These are phyloP conservation scores for Climacteris rufus DNA, from an alignment of 2,113 vertebrate genomes.

Conservation along the genomic window DNA sequence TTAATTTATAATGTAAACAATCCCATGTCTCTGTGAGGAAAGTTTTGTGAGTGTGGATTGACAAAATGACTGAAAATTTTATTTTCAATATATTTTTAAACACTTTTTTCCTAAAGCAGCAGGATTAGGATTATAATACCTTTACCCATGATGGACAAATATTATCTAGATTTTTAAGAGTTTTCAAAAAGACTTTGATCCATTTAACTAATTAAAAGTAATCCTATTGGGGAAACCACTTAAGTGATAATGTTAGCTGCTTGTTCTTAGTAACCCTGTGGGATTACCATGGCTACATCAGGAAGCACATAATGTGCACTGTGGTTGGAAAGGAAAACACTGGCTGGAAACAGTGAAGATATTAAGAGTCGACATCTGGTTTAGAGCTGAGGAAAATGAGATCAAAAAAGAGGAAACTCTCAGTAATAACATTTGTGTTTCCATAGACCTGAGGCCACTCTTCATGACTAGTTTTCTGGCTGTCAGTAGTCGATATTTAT, in stretches of 20 bases:
- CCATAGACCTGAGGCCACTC: not conserved
- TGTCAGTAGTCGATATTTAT: not conserved
- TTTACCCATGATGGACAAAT: not conserved
- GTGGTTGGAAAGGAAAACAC: not conserved
- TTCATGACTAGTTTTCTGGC: not conserved
- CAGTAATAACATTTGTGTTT: not conserved
- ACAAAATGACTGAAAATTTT: not conserved
- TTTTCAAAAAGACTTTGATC: not conserved
- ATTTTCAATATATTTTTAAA: not conserved
- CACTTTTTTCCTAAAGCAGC: not conserved
- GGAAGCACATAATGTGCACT: not conserved
- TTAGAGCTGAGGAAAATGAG: not conserved
- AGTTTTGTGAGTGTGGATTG: not conserved
- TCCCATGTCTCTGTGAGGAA: not conserved
- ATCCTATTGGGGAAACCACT: not conserved
- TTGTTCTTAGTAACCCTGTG: not conserved
- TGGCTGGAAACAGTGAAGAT: not conserved
- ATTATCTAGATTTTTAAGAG: not conserved
- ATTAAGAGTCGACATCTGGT: fast-evolving
- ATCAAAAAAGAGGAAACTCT: not conserved
- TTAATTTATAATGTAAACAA: not conserved
- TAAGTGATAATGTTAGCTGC: not conserved
- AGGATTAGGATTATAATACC: not conserved
- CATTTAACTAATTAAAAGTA: not conserved
- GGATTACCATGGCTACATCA: not conserved